Base-by-base conservation (phyloP, 2,113 vertebrate species). In the Atherinomorus stipes region DNA sequence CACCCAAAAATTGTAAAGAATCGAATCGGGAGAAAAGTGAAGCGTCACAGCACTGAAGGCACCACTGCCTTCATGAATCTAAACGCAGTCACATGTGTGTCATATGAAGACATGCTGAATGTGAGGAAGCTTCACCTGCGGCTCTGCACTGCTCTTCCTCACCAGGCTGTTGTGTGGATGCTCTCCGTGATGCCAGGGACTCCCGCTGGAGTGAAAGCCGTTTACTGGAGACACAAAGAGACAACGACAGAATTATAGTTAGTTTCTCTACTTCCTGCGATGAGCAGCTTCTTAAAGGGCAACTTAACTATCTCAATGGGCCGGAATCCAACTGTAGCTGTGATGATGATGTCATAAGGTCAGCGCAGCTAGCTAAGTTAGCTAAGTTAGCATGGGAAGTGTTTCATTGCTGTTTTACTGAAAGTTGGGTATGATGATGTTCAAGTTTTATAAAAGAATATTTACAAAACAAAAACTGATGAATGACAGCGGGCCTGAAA, bases 171-270 rank as follows among this genome's bases (percentile, higher is more conserved):
- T 93, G 79, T 97, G 95, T 7, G 92, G 85, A 28, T 93, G 88
- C 38, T 98, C 96, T 2, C 90, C 81, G 62, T 95, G 96, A 92
- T 96, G 94, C 51, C 94, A 88, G 0, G 95, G 94, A 22, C 95
- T 95, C 18, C 95, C 95, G 73, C 95, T 93, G 4, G 93, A 90
- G 89, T 99, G 96, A 91, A 97, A 97, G 87, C 98, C 98, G 89
- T 99, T 99, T 90, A 97, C 98, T 99, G 94, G 3, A 78, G 82
- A 89, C 21, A 81, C 52, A 85, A 22, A 76, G 2, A 60, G 28
- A 59, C 11, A 11, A 54, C 16, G 38, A 42, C 4, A 19, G n/a
- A 2, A 8, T 7, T 18, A 18, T 7, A 18, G 6, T 16, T 42
- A 2, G 16, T 45, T 40, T 45, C 18, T 18, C 5, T 19, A 7